Evolutionary conservation across 1,140 invertebrate species (phyloP).

Genomic region (Panulirus ornatus): DNA sequence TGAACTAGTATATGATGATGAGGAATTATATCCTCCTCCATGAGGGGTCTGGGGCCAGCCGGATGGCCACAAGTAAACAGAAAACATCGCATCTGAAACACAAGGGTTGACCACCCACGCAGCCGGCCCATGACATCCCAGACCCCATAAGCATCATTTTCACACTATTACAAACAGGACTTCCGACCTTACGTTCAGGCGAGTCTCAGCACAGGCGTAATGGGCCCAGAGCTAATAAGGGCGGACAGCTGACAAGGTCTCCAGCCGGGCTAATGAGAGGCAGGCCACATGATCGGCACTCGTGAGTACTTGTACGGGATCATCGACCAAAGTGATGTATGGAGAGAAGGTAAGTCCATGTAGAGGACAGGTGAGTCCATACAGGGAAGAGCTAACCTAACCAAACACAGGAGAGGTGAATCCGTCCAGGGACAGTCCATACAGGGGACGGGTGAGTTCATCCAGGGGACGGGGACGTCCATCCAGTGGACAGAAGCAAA

Average conservation of each 20-base stretch:
- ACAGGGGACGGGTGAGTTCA: background rate
- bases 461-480: background rate
- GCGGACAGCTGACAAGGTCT: slow-evolving; percentile 34
- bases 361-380: background rate
- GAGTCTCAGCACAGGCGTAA: background rate
- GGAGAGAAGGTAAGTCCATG: background rate
- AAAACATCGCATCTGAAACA: too few species aligned
- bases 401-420: background rate
- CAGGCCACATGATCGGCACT: background rate
- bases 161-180: too few species aligned
- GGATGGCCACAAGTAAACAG: too few species aligned
- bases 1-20: too few species aligned
- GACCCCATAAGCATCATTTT: too few species aligned
- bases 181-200: background rate
- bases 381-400: too few species aligned
- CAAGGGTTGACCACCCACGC: too few species aligned
- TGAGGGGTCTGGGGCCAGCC: too few species aligned
- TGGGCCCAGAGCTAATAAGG: slow-evolving; percentile 43
- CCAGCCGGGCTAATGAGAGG: slow-evolving; percentile 35
- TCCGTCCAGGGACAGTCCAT: too few species aligned
- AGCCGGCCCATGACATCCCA: too few species aligned
- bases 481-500: too few species aligned
- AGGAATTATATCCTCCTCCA: too few species aligned
- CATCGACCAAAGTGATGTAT: background rate
- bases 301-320: background rate